These are phyloP conservation scores for Lepeophtheirus salmonis DNA, from an alignment of 1,140 invertebrate species.

Conservation along the genomic window DNA sequence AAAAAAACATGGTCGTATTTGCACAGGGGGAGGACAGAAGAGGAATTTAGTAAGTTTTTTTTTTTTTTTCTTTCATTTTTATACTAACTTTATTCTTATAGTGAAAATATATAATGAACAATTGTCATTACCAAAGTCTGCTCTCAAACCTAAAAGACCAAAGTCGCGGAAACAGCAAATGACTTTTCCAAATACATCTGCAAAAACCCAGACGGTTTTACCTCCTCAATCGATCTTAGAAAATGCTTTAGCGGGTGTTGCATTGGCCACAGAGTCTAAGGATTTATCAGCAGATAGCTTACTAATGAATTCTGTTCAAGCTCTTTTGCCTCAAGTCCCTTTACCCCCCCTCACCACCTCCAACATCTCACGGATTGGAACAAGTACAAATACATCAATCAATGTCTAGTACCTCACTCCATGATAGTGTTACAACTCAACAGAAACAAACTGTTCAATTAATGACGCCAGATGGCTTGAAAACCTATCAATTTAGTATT, in stretches of 20 bases:
- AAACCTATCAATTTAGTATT: constrained; percentile 1
- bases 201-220: background rate
- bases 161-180: background rate
- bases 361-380: background rate
- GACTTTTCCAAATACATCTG: background rate
- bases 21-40: constrained; percentile 51
- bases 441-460: background rate
- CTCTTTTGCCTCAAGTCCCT: background rate
- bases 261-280: no score
- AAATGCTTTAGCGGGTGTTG: no score
- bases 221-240: background rate
- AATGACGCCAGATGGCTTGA: constrained; percentile 4
- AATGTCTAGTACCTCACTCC: background rate
- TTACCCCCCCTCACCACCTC: background rate
- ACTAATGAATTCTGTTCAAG: no score
- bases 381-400: background rate
- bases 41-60: constrained; percentile 44
- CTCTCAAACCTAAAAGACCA: background rate
- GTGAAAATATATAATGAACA: background rate
- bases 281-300: no score
- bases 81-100: background rate
- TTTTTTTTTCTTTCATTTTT: background rate
- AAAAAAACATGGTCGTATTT: constrained; percentile 79
- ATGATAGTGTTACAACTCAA: background rate
- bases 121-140: background rate